Evolutionary conservation across 2,888 invertebrate genomes (phyloP), one percentile per base, ranked within the genome.

Genomic region (Stomorhina lunata): DNA sequence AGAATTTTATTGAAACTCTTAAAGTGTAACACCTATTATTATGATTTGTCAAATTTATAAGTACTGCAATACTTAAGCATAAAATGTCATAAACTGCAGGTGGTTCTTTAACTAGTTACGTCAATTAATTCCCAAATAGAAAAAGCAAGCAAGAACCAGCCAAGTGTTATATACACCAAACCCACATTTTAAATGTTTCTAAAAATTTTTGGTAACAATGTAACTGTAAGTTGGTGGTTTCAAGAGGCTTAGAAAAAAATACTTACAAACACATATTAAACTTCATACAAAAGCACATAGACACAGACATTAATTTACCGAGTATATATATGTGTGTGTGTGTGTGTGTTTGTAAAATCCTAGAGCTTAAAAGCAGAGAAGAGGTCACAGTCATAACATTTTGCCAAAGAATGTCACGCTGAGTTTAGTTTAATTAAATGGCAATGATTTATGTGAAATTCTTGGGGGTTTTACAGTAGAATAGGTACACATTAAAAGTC

Each of bases 341-440:
- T n/a, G n/a, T n/a, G n/a, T n/a, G n/a, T n/a, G n/a, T n/a, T n/a
- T n/a, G n/a, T n/a, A n/a, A n/a, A n/a, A n/a, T n/a, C n/a, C n/a
- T n/a, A n/a, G n/a, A n/a, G 37, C 22, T 10, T 12, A 10, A 27
- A 27, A 50, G 34, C 5, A 9, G n/a, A n/a, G 22, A 10, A 20
- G 48, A 81, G 83, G 77, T 84, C 80, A 80, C 63, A 75, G 63
- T 37, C 27, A 66, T 32, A 84, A 83, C 73, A 81, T 82, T 83
- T 68, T 83, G 77, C 80, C 83, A 84, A 84, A 83, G 80, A 57
- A 84, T 83, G 84, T 85, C 85, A 85, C 83, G 83, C 84, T 80
- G 85, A 84, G 85, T 84, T 84, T 77, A 84, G 81, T 85, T 85
- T 85, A 85, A 85, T 85, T 85, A 85, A 85, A 85, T 80, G 72